These are phyloP conservation scores for Luidia sarsii DNA, from an alignment of 53 echinoderm and acorn worm species.

Conservation along the genomic window DNA sequence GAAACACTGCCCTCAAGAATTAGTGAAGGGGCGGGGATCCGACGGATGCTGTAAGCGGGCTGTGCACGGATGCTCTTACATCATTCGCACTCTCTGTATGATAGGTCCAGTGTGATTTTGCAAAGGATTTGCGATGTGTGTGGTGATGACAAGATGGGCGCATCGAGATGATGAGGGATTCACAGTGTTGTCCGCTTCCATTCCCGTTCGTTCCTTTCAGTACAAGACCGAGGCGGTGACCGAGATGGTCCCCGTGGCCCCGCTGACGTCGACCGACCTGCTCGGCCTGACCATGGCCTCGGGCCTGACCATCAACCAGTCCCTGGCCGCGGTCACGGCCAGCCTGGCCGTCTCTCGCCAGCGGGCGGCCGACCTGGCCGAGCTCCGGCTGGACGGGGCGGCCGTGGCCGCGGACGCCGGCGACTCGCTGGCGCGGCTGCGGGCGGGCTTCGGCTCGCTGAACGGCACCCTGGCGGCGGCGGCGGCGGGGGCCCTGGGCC, in stretches of 20 bases:
- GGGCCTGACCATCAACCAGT: conserved; percentile 70
- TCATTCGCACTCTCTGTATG: too few species aligned
- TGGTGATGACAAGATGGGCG: too few species aligned
- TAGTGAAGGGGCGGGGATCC: too few species aligned
- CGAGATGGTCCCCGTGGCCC: conserved; percentile 34
- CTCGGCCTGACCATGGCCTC: conserved; percentile 76
- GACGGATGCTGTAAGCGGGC: too few species aligned
- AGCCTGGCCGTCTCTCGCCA: conserved; percentile 53
- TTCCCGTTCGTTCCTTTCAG: conserved; percentile 59
- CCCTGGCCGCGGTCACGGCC: conserved; percentile 65
- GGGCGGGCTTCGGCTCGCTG: conserved; percentile 6
- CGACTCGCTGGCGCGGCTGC: conserved; percentile 53
- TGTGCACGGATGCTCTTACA: too few species aligned
- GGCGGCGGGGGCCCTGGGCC: conserved; percentile 1
- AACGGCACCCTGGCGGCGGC: neutral
- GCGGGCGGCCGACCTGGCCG: conserved; percentile 71
- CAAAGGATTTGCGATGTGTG: too few species aligned
- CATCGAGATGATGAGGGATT: too few species aligned
- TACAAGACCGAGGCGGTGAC: conserved; percentile 73
- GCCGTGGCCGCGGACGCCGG: conserved; percentile 64
- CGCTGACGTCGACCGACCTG: conserved; percentile 62
- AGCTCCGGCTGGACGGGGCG: conserved; percentile 50
- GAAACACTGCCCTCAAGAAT: too few species aligned
- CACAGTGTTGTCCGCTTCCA: too few species aligned
- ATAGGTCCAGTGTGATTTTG: too few species aligned